Evolutionary conservation across 2,797 vertebrate genomes (phyloP), one percentile per base, ranked within the genome.

Genomic region (Gadopsis bispinosus): DNA sequence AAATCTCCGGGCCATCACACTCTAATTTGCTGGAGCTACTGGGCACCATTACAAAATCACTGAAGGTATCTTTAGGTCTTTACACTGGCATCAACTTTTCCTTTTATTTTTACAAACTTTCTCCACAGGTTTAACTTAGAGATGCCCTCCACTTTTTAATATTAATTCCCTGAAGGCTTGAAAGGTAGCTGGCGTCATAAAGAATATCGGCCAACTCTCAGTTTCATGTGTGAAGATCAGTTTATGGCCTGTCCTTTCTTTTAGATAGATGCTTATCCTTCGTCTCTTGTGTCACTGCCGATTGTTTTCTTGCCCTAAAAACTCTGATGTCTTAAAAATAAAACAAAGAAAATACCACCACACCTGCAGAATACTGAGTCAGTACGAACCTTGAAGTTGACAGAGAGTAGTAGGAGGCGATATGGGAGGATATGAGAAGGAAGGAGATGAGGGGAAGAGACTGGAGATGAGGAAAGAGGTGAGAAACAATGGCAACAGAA

Each of bases 291-390:
- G 72, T 68, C 79, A 69, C 33, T 5, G 1, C 56, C 50, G 59
- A 68, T 45, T 55, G 79, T 41, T 76, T 83, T 72, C 68, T 79
- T 17, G 0, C 14, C 53, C 35, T 43, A 66, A 78, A 77, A 83
- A 64, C 70, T 71, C 65, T 62, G 48, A 72, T 59, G n/a, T 64
- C 53, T 55, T 66, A 31, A 58, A 84, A 83, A 63, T 31, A 58
- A 84, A 83, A 64, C 75, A 75, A n/a, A n/a, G n/a, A n/a, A n/a
- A n/a, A n/a, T n/a, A n/a, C n/a, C n/a, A n/a, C 39, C 11, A 47
- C 59, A 81, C 67, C 66, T 80, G 77, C 83, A 81, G 81, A 83
- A 88, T 74, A 86, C 81, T 81, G 84, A 89, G 84, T 88, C 83
- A 83, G 67, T 80, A 29, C 11, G 11, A 84, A 80, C 77, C 73